Percentiles rank a stretch among this genome's conserved stretches.
Conservation (phyloP, 2,113 vertebrate species). For the Microcebus murinus region DNA sequence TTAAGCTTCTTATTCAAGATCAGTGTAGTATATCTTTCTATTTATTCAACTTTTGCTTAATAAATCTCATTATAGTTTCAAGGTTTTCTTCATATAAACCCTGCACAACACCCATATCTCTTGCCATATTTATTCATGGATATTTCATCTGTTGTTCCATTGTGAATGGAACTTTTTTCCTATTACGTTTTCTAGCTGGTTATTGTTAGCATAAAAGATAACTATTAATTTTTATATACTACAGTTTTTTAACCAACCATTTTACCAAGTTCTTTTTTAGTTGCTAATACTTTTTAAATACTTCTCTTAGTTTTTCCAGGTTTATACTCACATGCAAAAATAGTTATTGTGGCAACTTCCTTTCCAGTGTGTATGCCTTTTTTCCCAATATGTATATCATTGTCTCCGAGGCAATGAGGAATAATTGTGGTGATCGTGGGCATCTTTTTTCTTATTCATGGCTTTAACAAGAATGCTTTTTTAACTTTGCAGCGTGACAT, state of each 20-base stretch:
- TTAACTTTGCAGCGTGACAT: not conserved
- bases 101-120: not conserved
- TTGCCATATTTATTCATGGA: not conserved
- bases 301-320: not conserved
- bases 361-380: not conserved
- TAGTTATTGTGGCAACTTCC: slow-evolving; percentile 16
- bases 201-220: slow-evolving; percentile 14
- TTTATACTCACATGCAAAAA: slow-evolving; percentile 12
- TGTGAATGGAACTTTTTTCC: not conserved
- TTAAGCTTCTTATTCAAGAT: slow-evolving; percentile 13
- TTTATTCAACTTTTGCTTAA: slow-evolving; percentile 23
- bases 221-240: slow-evolving; percentile 7
- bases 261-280: slow-evolving; percentile 24
- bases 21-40: not conserved
- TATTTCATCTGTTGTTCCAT: not conserved
- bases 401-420: slow-evolving; percentile 15
- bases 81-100: not conserved
- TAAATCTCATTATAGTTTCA: not conserved
- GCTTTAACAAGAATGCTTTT: slow-evolving; percentile 13
- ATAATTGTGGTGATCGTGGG: not conserved
- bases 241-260: not conserved
- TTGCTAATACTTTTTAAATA: slow-evolving; percentile 24
- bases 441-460: not conserved
- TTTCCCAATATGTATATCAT: not conserved
- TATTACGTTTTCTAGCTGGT: slow-evolving; percentile 4